Evolutionary conservation across 2,797 vertebrate genomes (phyloP).

Genomic region (Pantherophis alleghaniensis): DNA sequence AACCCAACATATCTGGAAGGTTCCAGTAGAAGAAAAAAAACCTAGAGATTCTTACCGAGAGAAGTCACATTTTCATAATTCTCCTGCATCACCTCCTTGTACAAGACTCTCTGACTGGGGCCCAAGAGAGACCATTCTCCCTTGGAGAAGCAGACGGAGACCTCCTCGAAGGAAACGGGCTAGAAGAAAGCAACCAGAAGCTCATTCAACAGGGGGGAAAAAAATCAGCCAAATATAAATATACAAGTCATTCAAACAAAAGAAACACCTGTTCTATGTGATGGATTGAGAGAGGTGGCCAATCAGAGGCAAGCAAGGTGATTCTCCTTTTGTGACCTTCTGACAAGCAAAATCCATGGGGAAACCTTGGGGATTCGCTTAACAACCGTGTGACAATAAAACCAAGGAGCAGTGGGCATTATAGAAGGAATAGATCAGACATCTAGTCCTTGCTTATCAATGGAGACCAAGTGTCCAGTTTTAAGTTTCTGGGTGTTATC

Average conservation of each 20-base stretch:
- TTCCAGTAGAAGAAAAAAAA: background rate
- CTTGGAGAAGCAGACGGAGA: constrained; percentile 57
- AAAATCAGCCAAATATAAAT: background rate
- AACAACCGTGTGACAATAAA: too few relatives aligned
- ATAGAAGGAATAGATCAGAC: too few relatives aligned
- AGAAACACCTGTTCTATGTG: background rate
- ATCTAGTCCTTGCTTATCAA: too few relatives aligned
- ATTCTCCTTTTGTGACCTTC: too few relatives aligned
- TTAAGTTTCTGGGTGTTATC: too few relatives aligned
- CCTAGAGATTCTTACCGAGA: constrained; percentile 49
- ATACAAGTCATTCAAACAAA: too few relatives aligned
- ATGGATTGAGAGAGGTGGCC: background rate
- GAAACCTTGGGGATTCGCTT: too few relatives aligned
- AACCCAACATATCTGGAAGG: background rate
- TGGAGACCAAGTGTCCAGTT: too few relatives aligned
- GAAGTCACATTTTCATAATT: constrained; percentile 39
- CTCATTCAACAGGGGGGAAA: background rate
- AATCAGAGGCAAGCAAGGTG: background rate
- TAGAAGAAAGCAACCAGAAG: constrained; percentile 34
- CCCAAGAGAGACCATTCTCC: constrained; percentile 61
- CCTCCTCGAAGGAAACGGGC: constrained; percentile 52
- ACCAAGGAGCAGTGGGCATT: too few relatives aligned
- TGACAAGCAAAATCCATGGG: too few relatives aligned
- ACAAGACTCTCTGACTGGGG: constrained; percentile 42
- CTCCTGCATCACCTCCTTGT: constrained; percentile 22